Conservation (phyloP, 1,140 invertebrate species). For the Calliphora vicina region DNA sequence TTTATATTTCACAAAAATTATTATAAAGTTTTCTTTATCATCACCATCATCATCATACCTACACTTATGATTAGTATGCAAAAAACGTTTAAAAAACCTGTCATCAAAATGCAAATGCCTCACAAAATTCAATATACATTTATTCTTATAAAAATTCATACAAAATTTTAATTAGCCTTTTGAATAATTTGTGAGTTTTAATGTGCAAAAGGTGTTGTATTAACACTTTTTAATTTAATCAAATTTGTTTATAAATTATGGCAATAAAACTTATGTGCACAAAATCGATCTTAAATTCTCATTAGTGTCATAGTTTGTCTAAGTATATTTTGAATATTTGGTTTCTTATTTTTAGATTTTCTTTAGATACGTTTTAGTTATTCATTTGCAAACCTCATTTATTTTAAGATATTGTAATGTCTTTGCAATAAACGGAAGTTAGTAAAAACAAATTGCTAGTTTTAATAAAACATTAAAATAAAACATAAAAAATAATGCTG, state of each 20-base stretch:
- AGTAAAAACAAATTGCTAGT: neutral
- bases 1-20: no score
- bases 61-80: neutral
- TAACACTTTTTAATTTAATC: neutral
- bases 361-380: no score
- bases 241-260: neutral
- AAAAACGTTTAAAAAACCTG: neutral
- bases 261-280: neutral
- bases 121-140: no score
- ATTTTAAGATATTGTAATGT: neutral
- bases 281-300: neutral
- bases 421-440: neutral
- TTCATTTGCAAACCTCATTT: no score
- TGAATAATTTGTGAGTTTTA: neutral
- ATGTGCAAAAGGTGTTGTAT: neutral
- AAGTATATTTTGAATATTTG: neutral
- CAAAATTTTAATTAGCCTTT: neutral
- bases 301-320: neutral
- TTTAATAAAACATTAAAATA: neutral
- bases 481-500: neutral
- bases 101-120: neutral
- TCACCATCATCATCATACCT: neutral
- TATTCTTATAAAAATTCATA: no score
- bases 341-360: neutral
- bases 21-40: no score